Conservation (phyloP, 1,140 invertebrate genomes). For the Agraylea sexmaculata region DNA sequence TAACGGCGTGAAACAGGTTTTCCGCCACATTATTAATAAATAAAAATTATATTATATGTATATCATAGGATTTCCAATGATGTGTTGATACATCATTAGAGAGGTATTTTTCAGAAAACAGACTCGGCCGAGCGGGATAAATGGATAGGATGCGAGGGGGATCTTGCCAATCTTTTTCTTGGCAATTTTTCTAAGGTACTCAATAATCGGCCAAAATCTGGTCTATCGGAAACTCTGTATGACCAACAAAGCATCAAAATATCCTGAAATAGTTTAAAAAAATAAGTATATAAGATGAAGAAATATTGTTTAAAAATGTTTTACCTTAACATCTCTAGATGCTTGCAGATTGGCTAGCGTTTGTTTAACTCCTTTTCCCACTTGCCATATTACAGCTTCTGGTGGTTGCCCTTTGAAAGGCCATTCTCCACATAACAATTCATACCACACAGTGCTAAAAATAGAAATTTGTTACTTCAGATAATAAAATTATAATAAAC, state of each 20-base stretch:
- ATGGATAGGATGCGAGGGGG: slow-evolving; percentile 94
- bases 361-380: slow-evolving; percentile 93
- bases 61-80: too few relatives aligned
- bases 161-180: slow-evolving; percentile 86
- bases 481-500: not conserved
- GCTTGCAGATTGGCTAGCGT: slow-evolving; percentile 87
- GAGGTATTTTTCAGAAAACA: slow-evolving; percentile 55
- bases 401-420: slow-evolving; percentile 88
- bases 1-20: too few relatives aligned
- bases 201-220: slow-evolving; percentile 78
- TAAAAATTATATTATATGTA: too few relatives aligned
- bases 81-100: too few relatives aligned
- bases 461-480: slow-evolving; percentile 14
- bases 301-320: too few relatives aligned
- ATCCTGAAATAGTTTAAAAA: slow-evolving; percentile 54
- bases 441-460: slow-evolving; percentile 94
- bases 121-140: slow-evolving; percentile 85
- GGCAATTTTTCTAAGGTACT: slow-evolving; percentile 82
- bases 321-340: slow-evolving; percentile 91
- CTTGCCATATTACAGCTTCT: slow-evolving; percentile 95
- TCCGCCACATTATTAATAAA: too few relatives aligned
- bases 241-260: slow-evolving; percentile 96
- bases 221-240: slow-evolving; percentile 68
- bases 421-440: slow-evolving; percentile 91
- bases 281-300: not conserved